Percentiles rank a stretch among this genome's conserved stretches.
Conservation (phyloP, 2,888 invertebrate species). For the Barypeithes pellucidus region DNA sequence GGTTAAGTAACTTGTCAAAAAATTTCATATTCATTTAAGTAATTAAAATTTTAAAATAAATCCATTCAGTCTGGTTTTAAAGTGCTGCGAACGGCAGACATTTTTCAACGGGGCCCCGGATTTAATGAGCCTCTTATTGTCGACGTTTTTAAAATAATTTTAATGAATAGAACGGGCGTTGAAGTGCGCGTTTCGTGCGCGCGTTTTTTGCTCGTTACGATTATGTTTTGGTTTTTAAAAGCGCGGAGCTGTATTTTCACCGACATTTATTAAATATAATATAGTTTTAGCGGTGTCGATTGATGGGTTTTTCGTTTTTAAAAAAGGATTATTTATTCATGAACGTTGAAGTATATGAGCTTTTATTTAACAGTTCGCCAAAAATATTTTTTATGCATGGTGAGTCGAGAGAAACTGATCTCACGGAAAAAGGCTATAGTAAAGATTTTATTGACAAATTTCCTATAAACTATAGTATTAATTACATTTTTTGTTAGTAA, state of each 20-base stretch:
- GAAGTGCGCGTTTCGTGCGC: conserved; percentile 31
- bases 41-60: conserved; percentile 44
- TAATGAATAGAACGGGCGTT: conserved; percentile 48
- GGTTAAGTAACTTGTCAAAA: conserved; percentile 20
- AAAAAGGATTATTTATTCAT: no score
- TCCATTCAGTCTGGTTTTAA: conserved; percentile 33
- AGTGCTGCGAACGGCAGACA: conserved; percentile 43
- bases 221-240: conserved; percentile 26
- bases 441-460: no score
- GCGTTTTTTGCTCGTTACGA: conserved; percentile 47
- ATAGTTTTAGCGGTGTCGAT: background rate
- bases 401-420: no score
- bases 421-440: no score
- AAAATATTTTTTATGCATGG: no score
- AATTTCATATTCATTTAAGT: conserved; percentile 33
- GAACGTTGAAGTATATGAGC: no score
- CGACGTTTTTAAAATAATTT: conserved; percentile 49
- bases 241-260: conserved; percentile 11
- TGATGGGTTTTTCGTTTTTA: no score
- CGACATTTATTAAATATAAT: background rate
- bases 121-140: conserved; percentile 53
- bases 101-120: conserved; percentile 42
- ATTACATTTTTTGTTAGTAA: no score
- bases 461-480: no score
- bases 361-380: no score